A percentile compares a stretch with the other conserved stretches of the same genome.
Evolutionary conservation across 2,888 invertebrate genomes (phyloP).

Genomic region (Hedychridium roseum): DNA sequence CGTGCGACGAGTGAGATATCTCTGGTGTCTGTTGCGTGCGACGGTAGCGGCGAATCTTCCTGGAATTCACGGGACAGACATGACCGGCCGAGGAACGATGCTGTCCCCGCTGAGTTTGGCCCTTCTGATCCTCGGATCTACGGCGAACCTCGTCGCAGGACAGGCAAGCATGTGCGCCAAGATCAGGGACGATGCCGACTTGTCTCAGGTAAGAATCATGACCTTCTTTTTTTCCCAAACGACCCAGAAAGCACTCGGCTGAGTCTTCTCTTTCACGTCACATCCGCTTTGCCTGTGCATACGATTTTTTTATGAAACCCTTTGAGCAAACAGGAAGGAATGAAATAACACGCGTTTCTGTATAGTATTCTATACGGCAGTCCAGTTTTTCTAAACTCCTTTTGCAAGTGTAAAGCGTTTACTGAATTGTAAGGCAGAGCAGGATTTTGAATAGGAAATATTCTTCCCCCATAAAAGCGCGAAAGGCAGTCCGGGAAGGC

Average conservation of each 20-base stretch:
- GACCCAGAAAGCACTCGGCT: not conserved
- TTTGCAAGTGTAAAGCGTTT: too few relatives aligned
- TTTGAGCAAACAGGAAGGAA: too few relatives aligned
- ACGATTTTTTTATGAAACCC: too few relatives aligned
- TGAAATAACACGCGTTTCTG: too few relatives aligned
- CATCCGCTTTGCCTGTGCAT: too few relatives aligned
- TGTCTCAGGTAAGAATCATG: slow-evolving; percentile 42
- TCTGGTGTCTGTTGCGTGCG: slow-evolving; percentile 7
- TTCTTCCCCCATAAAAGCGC: too few relatives aligned
- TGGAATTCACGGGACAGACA: slow-evolving; percentile 18
- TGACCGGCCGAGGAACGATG: slow-evolving; percentile 18
- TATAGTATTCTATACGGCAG: too few relatives aligned
- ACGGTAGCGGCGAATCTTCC: slow-evolving; percentile 16
- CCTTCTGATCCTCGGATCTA: slow-evolving; percentile 25
- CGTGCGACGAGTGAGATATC: slow-evolving; percentile 14
- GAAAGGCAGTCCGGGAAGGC: too few relatives aligned
- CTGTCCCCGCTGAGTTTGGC: slow-evolving; percentile 14
- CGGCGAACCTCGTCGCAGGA: slow-evolving; percentile 25
- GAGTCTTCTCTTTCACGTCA: not conserved
- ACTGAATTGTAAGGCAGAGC: too few relatives aligned
- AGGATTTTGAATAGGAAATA: too few relatives aligned
- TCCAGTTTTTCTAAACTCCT: too few relatives aligned
- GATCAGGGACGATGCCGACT: slow-evolving; percentile 55
- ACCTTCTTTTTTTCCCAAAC: not conserved
- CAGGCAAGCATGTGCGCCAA: slow-evolving; percentile 49